A percentile compares a stretch with the other conserved stretches of the same genome.
These are phyloP conservation scores for Sminthurinus aureus DNA, from an alignment of 2,888 invertebrate genomes.

Conservation along the genomic window DNA sequence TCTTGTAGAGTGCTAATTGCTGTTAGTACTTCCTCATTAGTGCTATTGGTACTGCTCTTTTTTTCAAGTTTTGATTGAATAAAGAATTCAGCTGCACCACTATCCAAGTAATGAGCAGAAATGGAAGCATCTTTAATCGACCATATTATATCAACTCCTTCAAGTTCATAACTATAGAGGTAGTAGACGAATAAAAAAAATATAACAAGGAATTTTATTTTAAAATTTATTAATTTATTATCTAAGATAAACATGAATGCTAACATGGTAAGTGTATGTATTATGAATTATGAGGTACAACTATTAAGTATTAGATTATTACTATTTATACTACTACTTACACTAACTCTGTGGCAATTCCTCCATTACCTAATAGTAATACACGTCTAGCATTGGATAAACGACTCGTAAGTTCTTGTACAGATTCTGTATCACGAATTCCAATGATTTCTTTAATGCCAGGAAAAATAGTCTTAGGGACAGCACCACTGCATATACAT, in stretches of 20 bases:
- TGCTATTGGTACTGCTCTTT: neutral
- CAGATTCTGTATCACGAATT: conserved; percentile 94
- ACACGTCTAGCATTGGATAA: conserved; percentile 75
- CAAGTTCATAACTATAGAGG: conserved; percentile 63
- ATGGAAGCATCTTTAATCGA: conserved; percentile 92
- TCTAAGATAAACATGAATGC: too few relatives aligned
- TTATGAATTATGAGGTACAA: neutral
- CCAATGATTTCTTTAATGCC: conserved; percentile 74
- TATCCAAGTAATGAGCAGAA: conserved; percentile 92
- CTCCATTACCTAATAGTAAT: conserved; percentile 94
- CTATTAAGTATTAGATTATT: neutral
- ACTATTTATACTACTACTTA: conserved; percentile 62
- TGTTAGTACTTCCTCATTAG: neutral
- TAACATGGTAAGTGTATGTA: too few relatives aligned
- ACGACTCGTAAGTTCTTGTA: conserved; percentile 76
- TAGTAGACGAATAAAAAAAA: neutral
- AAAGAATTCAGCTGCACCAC: conserved; percentile 92
- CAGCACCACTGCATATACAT: conserved; percentile 91
- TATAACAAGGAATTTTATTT: neutral
- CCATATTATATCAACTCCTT: conserved; percentile 88
- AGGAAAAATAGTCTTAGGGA: conserved; percentile 77
- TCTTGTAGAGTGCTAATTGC: neutral
- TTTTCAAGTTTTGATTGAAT: neutral
- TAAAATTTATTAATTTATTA: too few relatives aligned
- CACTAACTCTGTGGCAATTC: conserved; percentile 96